Conservation (phyloP, 2,113 vertebrate species). For the Oryzias woworae region DNA sequence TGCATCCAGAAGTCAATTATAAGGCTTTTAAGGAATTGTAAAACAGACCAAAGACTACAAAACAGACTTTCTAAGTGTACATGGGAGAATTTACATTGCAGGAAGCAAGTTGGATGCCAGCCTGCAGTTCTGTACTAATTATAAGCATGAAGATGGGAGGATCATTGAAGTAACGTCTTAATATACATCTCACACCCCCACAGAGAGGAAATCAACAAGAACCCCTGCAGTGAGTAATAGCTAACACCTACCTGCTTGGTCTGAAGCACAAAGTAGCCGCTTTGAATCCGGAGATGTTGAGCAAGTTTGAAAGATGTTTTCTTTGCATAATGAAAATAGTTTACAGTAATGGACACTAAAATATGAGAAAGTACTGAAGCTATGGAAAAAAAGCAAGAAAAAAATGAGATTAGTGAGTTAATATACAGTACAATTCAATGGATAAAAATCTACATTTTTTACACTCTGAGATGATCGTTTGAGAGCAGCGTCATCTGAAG, state of each 20-base stretch:
- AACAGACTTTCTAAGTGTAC: slow-evolving; percentile 11
- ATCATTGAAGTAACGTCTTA: slow-evolving; percentile 58
- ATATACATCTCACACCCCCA: slow-evolving; percentile 60
- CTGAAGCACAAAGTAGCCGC: slow-evolving; percentile 57
- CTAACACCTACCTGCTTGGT: slow-evolving; percentile 60
- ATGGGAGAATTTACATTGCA: slow-evolving; percentile 36
- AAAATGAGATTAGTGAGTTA: background rate
- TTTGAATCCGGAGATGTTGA: slow-evolving; percentile 46
- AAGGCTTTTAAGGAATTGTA: slow-evolving; percentile 8
- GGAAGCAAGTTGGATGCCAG: slow-evolving; percentile 27
- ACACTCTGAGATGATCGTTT: background rate
- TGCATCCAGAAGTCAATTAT: background rate
- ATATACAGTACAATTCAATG: background rate
- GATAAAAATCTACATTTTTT: background rate
- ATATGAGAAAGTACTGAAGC: slow-evolving; percentile 16
- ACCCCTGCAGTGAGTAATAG: slow-evolving; percentile 66
- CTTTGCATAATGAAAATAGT: slow-evolving; percentile 26
- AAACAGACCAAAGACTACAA: slow-evolving; percentile 17
- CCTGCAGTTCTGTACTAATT: slow-evolving; percentile 52
- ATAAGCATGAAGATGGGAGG: slow-evolving; percentile 45
- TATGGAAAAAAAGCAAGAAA: slow-evolving; percentile 17
- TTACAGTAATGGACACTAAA: slow-evolving; percentile 8
- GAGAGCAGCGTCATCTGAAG: background rate
- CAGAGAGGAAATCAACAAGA: slow-evolving; percentile 59
- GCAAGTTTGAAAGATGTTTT: slow-evolving; percentile 48